Evolutionary conservation across 2,113 vertebrate genomes (phyloP).

Genomic region (Zosterops borbonicus): DNA sequence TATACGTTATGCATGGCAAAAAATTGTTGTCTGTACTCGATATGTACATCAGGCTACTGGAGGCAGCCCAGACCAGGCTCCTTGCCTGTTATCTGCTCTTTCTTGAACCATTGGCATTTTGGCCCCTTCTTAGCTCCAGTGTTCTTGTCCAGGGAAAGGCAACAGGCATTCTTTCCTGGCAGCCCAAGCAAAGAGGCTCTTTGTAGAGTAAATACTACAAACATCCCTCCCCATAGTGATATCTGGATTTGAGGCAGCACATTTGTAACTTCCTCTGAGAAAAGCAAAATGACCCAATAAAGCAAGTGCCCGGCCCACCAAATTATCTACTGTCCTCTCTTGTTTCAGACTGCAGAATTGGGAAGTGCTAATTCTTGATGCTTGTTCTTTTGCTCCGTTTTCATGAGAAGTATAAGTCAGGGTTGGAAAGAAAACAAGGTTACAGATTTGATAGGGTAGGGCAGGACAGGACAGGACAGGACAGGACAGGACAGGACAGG

Average conservation of each 20-base stretch:
- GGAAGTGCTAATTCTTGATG: background rate
- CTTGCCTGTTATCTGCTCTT: background rate
- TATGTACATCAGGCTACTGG: background rate
- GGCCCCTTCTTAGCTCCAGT: background rate
- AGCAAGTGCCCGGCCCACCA: accelerated
- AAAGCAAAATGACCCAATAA: background rate
- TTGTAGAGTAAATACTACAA: background rate
- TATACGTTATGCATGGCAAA: background rate
- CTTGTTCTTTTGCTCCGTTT: background rate
- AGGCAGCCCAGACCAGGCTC: background rate
- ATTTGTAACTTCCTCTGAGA: background rate
- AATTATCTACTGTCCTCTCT: background rate
- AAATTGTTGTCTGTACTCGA: accelerated
- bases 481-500: background rate
- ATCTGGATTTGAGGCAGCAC: background rate
- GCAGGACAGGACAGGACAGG: background rate
- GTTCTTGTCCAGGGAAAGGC: background rate
- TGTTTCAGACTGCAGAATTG: background rate
- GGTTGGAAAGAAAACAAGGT: background rate
- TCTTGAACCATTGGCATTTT: background rate
- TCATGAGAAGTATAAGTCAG: background rate
- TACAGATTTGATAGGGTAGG: background rate
- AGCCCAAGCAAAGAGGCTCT: background rate
- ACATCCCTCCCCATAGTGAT: background rate
- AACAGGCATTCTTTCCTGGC: background rate